These are phyloP conservation scores for Ecliptopera silaceata DNA, from an alignment of 2,888 invertebrate genomes.

Conservation along the genomic window DNA sequence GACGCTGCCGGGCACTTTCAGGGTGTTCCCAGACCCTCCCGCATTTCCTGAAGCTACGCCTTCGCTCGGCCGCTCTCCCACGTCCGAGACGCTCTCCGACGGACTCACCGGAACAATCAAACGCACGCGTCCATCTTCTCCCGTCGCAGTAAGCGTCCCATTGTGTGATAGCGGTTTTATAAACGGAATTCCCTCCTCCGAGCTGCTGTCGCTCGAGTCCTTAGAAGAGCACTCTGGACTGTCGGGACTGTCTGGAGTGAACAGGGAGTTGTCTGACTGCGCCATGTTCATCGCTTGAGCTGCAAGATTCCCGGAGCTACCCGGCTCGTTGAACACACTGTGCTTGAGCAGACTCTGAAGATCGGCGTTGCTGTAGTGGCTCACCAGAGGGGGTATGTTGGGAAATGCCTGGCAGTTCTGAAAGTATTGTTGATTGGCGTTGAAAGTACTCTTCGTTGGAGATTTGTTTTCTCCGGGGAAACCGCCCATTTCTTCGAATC, in stretches of 20 bases:
- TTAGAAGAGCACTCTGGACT: slow-evolving; percentile 77
- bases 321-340: slow-evolving; percentile 51
- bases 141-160: slow-evolving; percentile 84
- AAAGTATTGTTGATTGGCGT: slow-evolving; percentile 64
- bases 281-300: slow-evolving; percentile 69
- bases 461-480: slow-evolving; percentile 42
- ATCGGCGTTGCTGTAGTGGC: slow-evolving; percentile 65
- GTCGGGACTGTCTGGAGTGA: slow-evolving; percentile 43
- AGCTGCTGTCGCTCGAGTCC: slow-evolving; percentile 69
- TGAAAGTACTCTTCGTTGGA: slow-evolving; percentile 45
- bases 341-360: slow-evolving; percentile 57
- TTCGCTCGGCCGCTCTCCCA: slow-evolving; percentile 46
- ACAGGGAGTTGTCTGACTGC: slow-evolving; percentile 64
- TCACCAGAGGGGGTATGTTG: slow-evolving; percentile 66
- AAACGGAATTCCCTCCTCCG: slow-evolving; percentile 80
- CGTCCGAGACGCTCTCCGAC: slow-evolving; percentile 63
- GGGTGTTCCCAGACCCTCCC: slow-evolving; percentile 69
- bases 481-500: slow-evolving; percentile 66
- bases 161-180: slow-evolving; percentile 87
- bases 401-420: slow-evolving; percentile 74
- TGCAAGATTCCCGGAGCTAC: slow-evolving; percentile 51
- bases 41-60: slow-evolving; percentile 18
- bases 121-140: slow-evolving; percentile 83
- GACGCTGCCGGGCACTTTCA: slow-evolving; percentile 79
- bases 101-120: slow-evolving; percentile 85